phyloP scores from a whole-genome alignment of 2,888 invertebrate genomes.

The Mesorhabditis spiculigera region DNA sequence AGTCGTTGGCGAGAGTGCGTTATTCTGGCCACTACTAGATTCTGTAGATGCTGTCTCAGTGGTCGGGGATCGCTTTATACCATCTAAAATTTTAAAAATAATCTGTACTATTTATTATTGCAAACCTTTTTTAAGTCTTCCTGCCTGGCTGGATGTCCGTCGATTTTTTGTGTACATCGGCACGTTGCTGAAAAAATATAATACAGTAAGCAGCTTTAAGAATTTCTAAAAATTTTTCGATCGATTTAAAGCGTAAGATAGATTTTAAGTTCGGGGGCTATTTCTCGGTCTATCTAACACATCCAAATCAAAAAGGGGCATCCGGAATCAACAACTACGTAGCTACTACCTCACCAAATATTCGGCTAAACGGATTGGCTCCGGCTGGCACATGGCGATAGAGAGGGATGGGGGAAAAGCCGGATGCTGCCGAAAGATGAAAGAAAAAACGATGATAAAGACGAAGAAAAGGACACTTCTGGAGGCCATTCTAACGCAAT shows the following conservation, averaged over 20 bases:
- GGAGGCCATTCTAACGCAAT: neutral
- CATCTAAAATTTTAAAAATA: neutral
- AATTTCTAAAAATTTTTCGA: no score
- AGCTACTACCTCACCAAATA: no score
- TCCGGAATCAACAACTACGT: no score
- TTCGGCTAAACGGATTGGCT: no score
- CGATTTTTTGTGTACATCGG: slow-evolving; percentile 4
- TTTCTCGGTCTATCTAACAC: no score
- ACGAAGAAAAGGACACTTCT: neutral
- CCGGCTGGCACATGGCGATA: no score
- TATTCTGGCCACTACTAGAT: neutral
- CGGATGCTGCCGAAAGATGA: neutral
- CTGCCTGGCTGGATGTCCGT: neutral
- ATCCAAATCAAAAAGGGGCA: no score
- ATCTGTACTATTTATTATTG: neutral
- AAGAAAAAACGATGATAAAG: neutral
- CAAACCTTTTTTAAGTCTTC: neutral
- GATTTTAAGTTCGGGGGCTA: no score
- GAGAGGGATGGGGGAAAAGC: neutral
- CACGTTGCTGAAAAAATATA: neutral
- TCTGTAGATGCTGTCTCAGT: neutral
- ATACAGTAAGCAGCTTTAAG: no score
- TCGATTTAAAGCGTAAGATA: no score
- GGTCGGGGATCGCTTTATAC: neutral
- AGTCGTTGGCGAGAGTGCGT: neutral